phyloP scores from a whole-genome alignment of 1,140 invertebrate genomes.

The Lepidurus couesii region DNA sequence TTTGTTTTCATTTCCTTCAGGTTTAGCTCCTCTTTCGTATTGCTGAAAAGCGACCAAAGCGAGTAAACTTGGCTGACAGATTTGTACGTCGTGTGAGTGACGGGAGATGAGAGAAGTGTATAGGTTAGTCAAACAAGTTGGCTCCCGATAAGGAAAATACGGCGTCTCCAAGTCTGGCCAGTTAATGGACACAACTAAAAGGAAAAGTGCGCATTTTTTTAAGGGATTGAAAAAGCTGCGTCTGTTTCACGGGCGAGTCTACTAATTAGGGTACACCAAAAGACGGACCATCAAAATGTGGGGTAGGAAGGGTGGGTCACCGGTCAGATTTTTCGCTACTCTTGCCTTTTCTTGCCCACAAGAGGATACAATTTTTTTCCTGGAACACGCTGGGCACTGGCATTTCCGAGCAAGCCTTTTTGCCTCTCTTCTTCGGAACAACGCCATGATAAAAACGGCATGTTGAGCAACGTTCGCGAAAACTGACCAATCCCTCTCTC shows the following conservation, averaged over 20 bases:
- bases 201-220: not conserved
- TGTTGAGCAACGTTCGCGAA: too few relatives aligned
- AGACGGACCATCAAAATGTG: not conserved
- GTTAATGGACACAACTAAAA: not conserved
- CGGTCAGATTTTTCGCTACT: not conserved
- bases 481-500: constrained; percentile 17
- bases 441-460: too few relatives aligned
- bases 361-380: not conserved
- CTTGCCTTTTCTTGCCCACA: not conserved
- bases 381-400: not conserved
- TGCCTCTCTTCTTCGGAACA: too few relatives aligned
- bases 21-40: not conserved
- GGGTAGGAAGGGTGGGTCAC: not conserved
- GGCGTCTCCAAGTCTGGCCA: constrained; percentile 2
- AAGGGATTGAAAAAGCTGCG: not conserved
- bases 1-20: not conserved
- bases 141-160: too few relatives aligned
- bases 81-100: constrained; percentile 23
- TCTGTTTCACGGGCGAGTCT: not conserved
- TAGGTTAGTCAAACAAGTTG: not conserved
- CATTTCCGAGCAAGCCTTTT: not conserved
- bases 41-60: too few relatives aligned
- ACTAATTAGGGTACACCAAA: not conserved
- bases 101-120: constrained; percentile 11
- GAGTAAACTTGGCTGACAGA: not conserved